Evolutionary conservation across 2,888 invertebrate genomes (phyloP).

Genomic region (Apamea monoglypha): DNA sequence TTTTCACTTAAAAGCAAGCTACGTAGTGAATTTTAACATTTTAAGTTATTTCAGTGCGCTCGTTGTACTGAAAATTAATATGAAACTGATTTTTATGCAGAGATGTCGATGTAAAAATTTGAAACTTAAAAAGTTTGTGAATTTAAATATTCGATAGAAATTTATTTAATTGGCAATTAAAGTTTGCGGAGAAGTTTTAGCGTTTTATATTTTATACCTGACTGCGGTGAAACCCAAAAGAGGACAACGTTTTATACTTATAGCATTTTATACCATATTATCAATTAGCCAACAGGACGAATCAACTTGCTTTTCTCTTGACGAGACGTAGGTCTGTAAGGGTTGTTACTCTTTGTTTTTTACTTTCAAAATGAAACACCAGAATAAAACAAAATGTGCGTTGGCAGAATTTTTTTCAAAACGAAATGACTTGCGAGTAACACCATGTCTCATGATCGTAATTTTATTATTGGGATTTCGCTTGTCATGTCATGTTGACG

Average conservation of each 20-base stretch:
- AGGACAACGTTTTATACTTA: background rate
- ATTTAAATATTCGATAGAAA: background rate
- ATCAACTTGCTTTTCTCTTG: background rate
- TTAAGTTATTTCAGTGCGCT: constrained; percentile 3
- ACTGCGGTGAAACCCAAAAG: background rate
- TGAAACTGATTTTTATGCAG: constrained; percentile 6
- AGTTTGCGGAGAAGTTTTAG: background rate
- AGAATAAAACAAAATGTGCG: background rate
- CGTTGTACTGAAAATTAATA: constrained; percentile 25
- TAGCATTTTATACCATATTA: background rate
- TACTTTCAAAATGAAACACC: background rate
- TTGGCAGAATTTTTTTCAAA: no score
- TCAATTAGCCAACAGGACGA: background rate
- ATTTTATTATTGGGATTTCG: no score
- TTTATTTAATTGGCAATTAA: background rate
- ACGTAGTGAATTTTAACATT: constrained; percentile 47
- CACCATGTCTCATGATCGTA: no score
- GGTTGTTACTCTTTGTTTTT: background rate
- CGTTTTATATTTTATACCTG: background rate
- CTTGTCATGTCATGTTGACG: no score
- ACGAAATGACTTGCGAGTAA: no score
- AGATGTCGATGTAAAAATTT: background rate
- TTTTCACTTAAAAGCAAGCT: constrained; percentile 43
- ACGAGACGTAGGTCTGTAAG: background rate
- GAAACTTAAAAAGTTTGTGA: constrained; percentile 3